Conservation (phyloP, 2,113 vertebrate species). For the Ceyx margarethae region DNA sequence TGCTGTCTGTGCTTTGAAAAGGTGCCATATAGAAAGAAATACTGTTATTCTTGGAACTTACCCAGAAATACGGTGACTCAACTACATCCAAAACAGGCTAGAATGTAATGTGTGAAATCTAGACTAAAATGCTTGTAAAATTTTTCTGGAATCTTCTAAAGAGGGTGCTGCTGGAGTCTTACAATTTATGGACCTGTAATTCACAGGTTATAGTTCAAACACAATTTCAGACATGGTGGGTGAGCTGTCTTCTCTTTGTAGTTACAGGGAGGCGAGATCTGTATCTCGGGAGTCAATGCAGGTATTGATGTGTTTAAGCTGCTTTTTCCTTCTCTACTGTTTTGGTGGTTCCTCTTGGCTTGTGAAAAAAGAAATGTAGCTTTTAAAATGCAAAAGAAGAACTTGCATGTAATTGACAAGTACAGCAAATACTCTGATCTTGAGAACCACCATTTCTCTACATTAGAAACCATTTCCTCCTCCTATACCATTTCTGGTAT, state of each 20-base stretch:
- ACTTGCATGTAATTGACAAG: neutral
- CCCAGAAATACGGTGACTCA: neutral
- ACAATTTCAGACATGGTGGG: neutral
- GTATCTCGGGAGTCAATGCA: neutral
- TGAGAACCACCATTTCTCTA: neutral
- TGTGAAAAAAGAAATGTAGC: neutral
- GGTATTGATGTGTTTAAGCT: conserved; percentile 5
- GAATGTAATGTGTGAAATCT: conserved; percentile 22
- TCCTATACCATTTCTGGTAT: neutral
- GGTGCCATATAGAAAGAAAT: conserved; percentile 14
- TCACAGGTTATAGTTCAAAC: neutral
- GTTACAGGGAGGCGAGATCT: conserved; percentile 3
- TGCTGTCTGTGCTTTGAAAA: conserved; percentile 22
- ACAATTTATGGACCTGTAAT: conserved; percentile 11
- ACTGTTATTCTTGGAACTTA: conserved; percentile 11
- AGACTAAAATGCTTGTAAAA: neutral
- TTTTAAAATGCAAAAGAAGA: conserved; percentile 24
- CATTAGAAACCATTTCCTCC: neutral
- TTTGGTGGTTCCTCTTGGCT: neutral
- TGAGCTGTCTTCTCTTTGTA: conserved; percentile 21
- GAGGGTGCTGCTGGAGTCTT: neutral
- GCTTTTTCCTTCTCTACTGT: neutral
- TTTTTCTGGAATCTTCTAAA: conserved; percentile 12
- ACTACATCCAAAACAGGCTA: neutral
- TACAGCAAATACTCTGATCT: conserved; percentile 1